These are phyloP conservation scores for Acanthosoma haemorrhoidale DNA, from an alignment of 2,888 invertebrate genomes.

Conservation along the genomic window DNA sequence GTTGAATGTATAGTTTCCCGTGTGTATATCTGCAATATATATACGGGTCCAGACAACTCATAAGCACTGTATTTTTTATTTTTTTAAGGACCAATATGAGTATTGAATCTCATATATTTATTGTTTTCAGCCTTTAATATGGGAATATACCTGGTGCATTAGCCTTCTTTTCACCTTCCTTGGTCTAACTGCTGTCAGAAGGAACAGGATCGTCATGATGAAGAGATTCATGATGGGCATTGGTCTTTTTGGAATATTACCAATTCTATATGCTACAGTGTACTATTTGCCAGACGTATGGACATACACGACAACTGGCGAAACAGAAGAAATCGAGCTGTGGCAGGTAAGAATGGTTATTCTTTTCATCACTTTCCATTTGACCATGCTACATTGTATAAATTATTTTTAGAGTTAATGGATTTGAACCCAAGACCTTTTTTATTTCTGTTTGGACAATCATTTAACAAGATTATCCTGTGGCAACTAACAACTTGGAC, in stretches of 20 bases:
- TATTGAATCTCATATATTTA: slow-evolving; percentile 21
- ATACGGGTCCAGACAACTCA: too few relatives aligned
- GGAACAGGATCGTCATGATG: slow-evolving; percentile 71
- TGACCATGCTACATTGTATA: too few relatives aligned
- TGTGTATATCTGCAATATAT: too few relatives aligned
- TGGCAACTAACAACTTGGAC: too few relatives aligned
- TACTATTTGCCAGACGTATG: slow-evolving; percentile 82
- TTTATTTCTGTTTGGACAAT: too few relatives aligned
- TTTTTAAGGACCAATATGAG: background rate
- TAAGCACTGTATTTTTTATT: too few relatives aligned
- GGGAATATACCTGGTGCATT: slow-evolving; percentile 91
- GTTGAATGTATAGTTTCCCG: too few relatives aligned
- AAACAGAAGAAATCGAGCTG: slow-evolving; percentile 62
- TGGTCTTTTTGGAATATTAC: slow-evolving; percentile 69
- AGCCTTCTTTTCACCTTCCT: slow-evolving; percentile 78
- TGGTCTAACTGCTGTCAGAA: slow-evolving; percentile 78
- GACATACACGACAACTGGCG: slow-evolving; percentile 67
- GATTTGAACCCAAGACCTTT: too few relatives aligned
- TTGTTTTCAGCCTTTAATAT: slow-evolving; percentile 66
- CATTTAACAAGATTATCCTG: too few relatives aligned
- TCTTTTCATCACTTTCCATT: too few relatives aligned
- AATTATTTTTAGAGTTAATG: too few relatives aligned
- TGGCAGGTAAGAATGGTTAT: slow-evolving; percentile 65
- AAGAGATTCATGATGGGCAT: slow-evolving; percentile 77
- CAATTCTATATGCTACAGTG: slow-evolving; percentile 71